Conservation (phyloP, 2,888 invertebrate species). For the Drosophila trichaetosa region DNA sequence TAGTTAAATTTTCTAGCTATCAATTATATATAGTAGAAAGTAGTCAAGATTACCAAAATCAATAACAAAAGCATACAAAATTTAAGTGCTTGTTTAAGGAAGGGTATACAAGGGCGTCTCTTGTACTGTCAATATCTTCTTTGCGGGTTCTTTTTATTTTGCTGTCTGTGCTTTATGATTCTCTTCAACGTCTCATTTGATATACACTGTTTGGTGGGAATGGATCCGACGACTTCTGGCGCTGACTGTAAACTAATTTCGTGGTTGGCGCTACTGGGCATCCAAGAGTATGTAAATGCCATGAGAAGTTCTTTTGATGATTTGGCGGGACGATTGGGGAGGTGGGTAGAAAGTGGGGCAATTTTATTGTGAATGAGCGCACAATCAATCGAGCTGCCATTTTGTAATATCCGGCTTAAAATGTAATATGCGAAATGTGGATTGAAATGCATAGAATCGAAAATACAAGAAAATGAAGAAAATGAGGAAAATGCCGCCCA, state of each 20-base stretch:
- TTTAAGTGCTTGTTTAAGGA: no score
- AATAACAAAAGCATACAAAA: not conserved
- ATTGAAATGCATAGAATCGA: conserved; percentile 43
- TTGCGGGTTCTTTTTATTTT: not conserved
- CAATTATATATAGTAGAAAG: not conserved
- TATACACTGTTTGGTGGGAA: not conserved
- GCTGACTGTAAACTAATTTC: conserved; percentile 37
- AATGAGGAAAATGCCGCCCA: conserved; percentile 5
- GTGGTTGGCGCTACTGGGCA: conserved; percentile 11
- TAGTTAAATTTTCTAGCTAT: not conserved
- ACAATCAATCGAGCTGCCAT: conserved; percentile 66
- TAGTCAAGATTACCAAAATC: not conserved
- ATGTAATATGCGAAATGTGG: conserved; percentile 69
- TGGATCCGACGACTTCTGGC: conserved; percentile 9
- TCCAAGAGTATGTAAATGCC: conserved; percentile 27
- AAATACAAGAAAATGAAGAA: conserved; percentile 4
- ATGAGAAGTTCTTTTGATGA: conserved; percentile 31
- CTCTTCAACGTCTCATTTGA: not conserved
- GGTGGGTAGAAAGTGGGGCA: conserved; percentile 24
- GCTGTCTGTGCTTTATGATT: conserved; percentile 1
- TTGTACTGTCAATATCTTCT: not conserved
- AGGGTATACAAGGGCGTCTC: not conserved
- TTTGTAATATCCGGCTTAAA: conserved; percentile 76
- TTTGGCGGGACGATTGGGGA: not conserved
- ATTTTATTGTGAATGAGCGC: conserved; percentile 58